These are phyloP conservation scores for Drepana arcuata DNA, from an alignment of 1,140 invertebrate genomes.

Conservation along the genomic window DNA sequence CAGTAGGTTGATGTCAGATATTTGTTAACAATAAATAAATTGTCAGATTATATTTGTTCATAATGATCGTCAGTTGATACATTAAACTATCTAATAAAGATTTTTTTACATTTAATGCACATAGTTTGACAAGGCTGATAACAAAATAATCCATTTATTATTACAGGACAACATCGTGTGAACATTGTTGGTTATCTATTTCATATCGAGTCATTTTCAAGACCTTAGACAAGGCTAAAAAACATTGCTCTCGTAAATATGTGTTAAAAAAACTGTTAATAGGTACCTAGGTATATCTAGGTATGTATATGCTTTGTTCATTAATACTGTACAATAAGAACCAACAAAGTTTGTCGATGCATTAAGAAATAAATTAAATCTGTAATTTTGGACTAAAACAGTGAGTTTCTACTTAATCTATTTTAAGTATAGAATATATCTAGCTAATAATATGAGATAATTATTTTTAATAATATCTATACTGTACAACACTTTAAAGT, in stretches of 20 bases:
- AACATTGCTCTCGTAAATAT: too few relatives aligned
- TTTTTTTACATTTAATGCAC: not conserved
- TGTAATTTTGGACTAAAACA: constrained; percentile 60
- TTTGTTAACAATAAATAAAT: not conserved
- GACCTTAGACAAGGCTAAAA: not conserved
- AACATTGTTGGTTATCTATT: not conserved
- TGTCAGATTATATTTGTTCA: not conserved
- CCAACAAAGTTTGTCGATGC: not conserved
- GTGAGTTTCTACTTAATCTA: constrained; percentile 61
- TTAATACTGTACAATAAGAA: not conserved
- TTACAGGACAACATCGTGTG: too few relatives aligned
- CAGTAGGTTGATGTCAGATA: not conserved
- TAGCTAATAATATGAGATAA: constrained; percentile 49
- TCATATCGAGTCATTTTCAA: not conserved
- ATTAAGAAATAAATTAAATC: constrained; percentile 54
- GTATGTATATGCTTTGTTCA: not conserved
- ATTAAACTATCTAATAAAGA: not conserved
- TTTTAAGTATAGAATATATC: constrained; percentile 46
- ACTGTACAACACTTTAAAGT: constrained; percentile 62
- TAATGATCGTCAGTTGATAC: not conserved
- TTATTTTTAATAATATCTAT: constrained; percentile 58
- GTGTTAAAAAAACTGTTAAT: too few relatives aligned
- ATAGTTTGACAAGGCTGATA: not conserved
- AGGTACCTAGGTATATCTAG: not conserved
- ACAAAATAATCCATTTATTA: too few relatives aligned